These are phyloP conservation scores for Lingula anatina DNA, from an alignment of 2,888 invertebrate species.

Conservation along the genomic window DNA sequence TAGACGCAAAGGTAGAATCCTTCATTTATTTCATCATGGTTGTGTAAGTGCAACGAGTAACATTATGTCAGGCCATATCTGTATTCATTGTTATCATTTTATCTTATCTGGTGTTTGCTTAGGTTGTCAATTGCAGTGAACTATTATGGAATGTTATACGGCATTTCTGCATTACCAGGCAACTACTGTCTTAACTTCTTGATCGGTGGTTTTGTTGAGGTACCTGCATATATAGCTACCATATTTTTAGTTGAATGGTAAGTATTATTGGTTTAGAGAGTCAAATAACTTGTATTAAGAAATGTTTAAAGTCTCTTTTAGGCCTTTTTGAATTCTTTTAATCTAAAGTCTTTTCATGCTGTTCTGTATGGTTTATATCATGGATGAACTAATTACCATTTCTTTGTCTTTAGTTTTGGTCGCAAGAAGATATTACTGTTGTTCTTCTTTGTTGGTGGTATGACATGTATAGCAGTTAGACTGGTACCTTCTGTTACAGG, in stretches of 20 bases:
- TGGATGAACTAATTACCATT: too few relatives aligned
- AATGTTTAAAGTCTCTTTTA: not conserved
- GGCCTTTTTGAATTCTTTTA: too few relatives aligned
- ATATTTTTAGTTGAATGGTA: constrained; percentile 33
- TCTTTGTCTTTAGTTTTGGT: constrained; percentile 49
- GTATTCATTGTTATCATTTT: too few relatives aligned
- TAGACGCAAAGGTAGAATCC: too few relatives aligned
- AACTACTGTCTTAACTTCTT: constrained; percentile 56
- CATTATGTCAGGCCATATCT: too few relatives aligned
- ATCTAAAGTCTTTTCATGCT: too few relatives aligned
- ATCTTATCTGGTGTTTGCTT: too few relatives aligned
- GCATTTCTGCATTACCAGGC: constrained; percentile 51
- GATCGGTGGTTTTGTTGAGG: constrained; percentile 55
- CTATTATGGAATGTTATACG: constrained; percentile 53
- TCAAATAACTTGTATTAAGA: not conserved
- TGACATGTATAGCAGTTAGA: constrained; percentile 51
- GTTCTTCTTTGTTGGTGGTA: constrained; percentile 51
- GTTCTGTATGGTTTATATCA: too few relatives aligned
- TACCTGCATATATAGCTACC: constrained; percentile 48
- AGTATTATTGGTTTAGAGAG: not conserved
- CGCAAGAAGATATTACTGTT: constrained; percentile 49
- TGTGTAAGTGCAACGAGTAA: too few relatives aligned
- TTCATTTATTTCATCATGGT: too few relatives aligned
- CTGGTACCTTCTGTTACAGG: constrained; percentile 21
- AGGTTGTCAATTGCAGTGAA: constrained; percentile 56